Conservation (phyloP, 2,113 vertebrate genomes). For the Cephalopterus ornatus region DNA sequence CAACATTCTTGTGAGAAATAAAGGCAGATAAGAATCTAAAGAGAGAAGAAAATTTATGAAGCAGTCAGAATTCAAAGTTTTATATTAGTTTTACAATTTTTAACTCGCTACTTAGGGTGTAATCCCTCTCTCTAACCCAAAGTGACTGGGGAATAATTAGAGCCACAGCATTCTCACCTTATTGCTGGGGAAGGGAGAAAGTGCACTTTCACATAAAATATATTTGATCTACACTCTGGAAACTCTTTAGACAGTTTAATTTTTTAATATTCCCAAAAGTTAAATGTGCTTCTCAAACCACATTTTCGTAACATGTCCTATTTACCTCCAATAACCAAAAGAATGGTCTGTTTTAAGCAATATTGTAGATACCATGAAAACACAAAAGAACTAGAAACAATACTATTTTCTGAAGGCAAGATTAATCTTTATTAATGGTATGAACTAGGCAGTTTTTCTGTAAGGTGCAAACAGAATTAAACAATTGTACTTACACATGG, state of each 20-base stretch:
- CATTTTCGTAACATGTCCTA: not conserved
- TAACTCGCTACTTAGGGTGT: not conserved
- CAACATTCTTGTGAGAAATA: not conserved
- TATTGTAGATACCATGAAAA: not conserved
- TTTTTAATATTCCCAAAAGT: slow-evolving; percentile 15
- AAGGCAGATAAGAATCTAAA: not conserved
- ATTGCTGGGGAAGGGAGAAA: not conserved
- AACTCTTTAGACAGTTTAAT: slow-evolving; percentile 14
- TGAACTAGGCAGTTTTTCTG: not conserved
- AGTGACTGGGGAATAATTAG: slow-evolving; percentile 36
- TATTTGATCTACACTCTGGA: not conserved
- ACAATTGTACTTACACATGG: slow-evolving; percentile 87
- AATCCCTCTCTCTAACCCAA: slow-evolving; percentile 41
- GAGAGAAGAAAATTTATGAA: not conserved
- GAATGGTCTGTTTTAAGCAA: not conserved
- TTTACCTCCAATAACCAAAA: not conserved
- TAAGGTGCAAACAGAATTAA: not conserved
- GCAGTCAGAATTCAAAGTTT: not conserved
- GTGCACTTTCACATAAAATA: not conserved
- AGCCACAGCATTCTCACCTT: not conserved
- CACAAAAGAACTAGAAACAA: not conserved
- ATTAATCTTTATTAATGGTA: not conserved
- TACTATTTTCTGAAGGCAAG: not conserved
- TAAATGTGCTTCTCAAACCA: not conserved
- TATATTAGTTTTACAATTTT: not conserved